A percentile compares a stretch with the other conserved stretches of the same genome.
Conservation (phyloP, 2,888 invertebrate genomes). For the Chrysomela aeneicollis region DNA sequence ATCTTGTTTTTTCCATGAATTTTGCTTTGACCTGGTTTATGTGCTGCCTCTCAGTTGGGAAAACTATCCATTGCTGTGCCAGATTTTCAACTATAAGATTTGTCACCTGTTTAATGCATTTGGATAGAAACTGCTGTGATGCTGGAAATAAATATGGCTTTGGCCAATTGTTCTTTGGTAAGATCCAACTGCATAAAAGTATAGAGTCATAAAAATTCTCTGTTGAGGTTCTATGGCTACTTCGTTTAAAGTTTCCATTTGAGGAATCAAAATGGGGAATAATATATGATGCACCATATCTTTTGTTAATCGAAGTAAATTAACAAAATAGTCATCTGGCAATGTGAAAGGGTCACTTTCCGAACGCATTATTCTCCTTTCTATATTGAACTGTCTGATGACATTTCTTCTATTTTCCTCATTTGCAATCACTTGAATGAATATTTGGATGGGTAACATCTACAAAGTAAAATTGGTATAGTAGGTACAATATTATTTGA, state of each 20-base stretch:
- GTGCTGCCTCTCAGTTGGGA: conserved; percentile 20
- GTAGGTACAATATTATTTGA: too few relatives aligned
- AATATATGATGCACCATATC: conserved; percentile 28
- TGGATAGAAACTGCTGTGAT: conserved; percentile 24
- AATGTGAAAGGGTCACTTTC: conserved; percentile 8
- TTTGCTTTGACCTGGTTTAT: conserved; percentile 30
- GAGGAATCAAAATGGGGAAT: conserved; percentile 33
- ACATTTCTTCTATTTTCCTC: conserved; percentile 6
- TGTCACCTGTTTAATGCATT: conserved; percentile 24
- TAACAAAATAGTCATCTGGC: conserved; percentile 18
- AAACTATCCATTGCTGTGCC: conserved; percentile 21
- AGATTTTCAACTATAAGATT: conserved; percentile 16
- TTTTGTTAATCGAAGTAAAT: conserved; percentile 26
- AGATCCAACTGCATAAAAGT: conserved; percentile 36
- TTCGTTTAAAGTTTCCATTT: too few relatives aligned
- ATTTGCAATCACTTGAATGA: neutral
- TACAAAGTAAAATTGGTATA: too few relatives aligned
- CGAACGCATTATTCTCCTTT: conserved; percentile 4
- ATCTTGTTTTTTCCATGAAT: conserved; percentile 37
- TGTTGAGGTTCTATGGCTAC: too few relatives aligned
- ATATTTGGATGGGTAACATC: too few relatives aligned
- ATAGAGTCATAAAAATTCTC: conserved; percentile 25
- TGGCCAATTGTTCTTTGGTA: conserved; percentile 30
- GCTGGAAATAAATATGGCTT: conserved; percentile 22
- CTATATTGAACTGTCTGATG: conserved; percentile 3